Evolutionary conservation across 1,140 invertebrate species (phyloP).

Genomic region (Cylas formicarius): DNA sequence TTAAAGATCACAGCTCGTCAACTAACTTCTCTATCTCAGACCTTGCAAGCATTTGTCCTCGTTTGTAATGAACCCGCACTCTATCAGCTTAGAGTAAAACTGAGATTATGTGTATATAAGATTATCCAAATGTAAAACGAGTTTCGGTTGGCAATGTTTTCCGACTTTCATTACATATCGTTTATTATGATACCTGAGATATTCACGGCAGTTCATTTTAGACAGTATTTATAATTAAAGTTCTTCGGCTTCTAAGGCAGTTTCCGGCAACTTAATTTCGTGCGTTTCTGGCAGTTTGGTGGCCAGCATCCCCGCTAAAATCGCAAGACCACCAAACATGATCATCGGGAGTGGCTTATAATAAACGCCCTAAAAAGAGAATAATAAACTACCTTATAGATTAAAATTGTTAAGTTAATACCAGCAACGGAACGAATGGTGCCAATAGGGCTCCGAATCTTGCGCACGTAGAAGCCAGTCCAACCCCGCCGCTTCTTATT

Average conservation of each 20-base stretch:
- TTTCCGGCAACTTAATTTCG: constrained; percentile 51
- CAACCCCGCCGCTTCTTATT: constrained; percentile 50
- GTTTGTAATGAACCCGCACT: too few species aligned
- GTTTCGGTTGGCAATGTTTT: too few species aligned
- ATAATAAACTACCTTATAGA: constrained; percentile 1
- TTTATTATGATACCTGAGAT: too few species aligned
- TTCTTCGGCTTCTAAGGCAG: constrained; percentile 41
- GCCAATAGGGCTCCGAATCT: constrained; percentile 55
- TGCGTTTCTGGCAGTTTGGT: constrained; percentile 55
- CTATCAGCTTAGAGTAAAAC: too few species aligned
- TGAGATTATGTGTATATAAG: too few species aligned
- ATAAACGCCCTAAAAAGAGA: constrained; percentile 44
- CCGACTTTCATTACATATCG: too few species aligned
- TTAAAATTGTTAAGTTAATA: constrained; percentile 33
- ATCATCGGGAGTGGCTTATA: constrained; percentile 48
- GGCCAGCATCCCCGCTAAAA: constrained; percentile 47
- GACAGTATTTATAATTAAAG: constrained; percentile 11
- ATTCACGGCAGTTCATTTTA: too few species aligned
- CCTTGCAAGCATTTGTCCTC: too few species aligned
- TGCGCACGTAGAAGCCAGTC: constrained; percentile 52
- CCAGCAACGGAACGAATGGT: constrained; percentile 53
- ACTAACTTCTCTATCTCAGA: too few species aligned
- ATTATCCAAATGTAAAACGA: too few species aligned
- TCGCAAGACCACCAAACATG: constrained; percentile 47
- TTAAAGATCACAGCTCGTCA: too few species aligned